These are phyloP conservation scores for Smutsia gigantea DNA, from an alignment of 2,797 vertebrate species.

Conservation along the genomic window DNA sequence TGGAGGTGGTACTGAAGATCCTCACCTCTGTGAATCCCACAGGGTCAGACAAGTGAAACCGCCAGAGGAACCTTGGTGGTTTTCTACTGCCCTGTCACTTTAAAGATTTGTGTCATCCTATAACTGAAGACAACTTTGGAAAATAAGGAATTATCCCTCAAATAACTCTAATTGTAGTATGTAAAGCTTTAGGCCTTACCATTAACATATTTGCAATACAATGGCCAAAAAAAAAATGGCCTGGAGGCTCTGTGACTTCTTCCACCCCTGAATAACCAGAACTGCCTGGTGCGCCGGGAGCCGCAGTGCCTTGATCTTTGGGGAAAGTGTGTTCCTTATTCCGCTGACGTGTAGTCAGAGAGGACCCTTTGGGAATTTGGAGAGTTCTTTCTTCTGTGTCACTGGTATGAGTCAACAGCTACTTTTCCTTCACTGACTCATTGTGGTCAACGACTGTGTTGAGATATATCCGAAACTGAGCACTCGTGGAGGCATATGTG, in stretches of 20 bases:
- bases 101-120: background rate
- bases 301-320: no score
- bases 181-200: background rate
- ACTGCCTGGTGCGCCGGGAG: no score
- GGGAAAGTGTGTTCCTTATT: background rate
- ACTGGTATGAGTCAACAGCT: conserved; percentile 47
- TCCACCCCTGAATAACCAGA: background rate
- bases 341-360: background rate
- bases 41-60: background rate
- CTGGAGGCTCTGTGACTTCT: background rate
- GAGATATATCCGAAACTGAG: background rate
- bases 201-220: background rate
- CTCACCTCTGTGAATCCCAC: background rate
- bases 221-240: background rate
- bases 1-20: background rate
- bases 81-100: background rate
- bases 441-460: conserved; percentile 26
- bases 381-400: conserved; percentile 39
- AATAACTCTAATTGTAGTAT: background rate
- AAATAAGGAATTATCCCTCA: background rate
- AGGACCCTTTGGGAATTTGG: background rate
- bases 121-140: conserved; percentile 5
- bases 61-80: background rate
- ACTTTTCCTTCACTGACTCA: conserved; percentile 64
- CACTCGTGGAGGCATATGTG: background rate